Conservation (phyloP, 2,888 invertebrate genomes). For the Diaphora mendica region DNA sequence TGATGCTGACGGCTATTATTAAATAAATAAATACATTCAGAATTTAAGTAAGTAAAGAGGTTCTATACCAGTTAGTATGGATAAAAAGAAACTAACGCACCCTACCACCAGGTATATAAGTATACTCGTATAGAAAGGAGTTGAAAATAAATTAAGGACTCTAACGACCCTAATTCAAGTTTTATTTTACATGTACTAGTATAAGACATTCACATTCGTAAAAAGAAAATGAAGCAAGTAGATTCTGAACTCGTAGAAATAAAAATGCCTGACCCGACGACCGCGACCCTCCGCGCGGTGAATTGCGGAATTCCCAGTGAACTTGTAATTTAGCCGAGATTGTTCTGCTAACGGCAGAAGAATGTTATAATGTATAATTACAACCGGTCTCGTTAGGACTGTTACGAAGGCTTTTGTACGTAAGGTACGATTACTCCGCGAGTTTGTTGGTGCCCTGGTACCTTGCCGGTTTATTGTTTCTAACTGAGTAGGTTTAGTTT, state of each 20-base stretch:
- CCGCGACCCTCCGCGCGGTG: conserved; percentile 34
- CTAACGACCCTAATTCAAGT: background rate
- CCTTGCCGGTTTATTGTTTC: conserved; percentile 44
- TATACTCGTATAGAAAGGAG: background rate
- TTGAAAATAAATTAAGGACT: background rate
- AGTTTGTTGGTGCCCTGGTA: conserved; percentile 52
- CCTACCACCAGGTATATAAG: no score
- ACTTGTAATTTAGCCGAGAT: conserved; percentile 76
- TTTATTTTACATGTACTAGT: background rate
- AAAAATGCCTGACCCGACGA: conserved; percentile 33
- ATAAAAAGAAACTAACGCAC: no score
- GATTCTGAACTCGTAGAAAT: conserved; percentile 27
- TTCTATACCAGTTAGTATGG: no score
- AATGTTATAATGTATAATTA: conserved; percentile 76
- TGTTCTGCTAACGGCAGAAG: conserved; percentile 74
- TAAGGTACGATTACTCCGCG: conserved; percentile 44
- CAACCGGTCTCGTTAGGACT: conserved; percentile 67
- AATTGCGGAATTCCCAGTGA: conserved; percentile 63
- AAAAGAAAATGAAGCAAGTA: background rate
- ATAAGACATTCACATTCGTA: background rate
- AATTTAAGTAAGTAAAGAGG: no score
- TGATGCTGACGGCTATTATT: background rate
- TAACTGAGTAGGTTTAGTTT: background rate
- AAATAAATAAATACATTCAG: no score
- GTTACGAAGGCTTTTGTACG: conserved; percentile 58